Percentiles rank a stretch among this genome's conserved stretches.
phyloP scores from a whole-genome alignment of 1,140 invertebrate genomes.

The Trichonephila inaurata region DNA sequence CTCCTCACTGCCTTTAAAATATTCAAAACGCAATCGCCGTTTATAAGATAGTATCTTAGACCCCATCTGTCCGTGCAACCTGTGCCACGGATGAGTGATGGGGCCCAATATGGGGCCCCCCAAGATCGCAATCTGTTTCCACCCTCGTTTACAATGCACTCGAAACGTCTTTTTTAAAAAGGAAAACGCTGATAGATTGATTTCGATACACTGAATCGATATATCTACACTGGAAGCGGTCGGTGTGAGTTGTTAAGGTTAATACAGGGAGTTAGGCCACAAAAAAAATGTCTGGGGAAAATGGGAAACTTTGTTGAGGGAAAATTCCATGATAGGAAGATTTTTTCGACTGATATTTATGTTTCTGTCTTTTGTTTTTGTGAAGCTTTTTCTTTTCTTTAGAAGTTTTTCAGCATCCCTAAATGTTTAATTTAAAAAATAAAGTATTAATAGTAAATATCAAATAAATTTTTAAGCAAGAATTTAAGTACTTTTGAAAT shows the following conservation, averaged over 20 bases:
- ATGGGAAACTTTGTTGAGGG: too few relatives aligned
- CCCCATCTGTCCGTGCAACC: constrained; percentile 38
- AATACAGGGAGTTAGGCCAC: background rate
- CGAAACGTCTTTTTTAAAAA: background rate
- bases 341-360: too few relatives aligned
- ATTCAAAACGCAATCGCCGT: constrained; percentile 31
- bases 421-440: too few relatives aligned
- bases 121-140: constrained; percentile 33
- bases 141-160: constrained; percentile 45
- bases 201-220: constrained; percentile 28
- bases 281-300: too few relatives aligned
- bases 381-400: too few relatives aligned
- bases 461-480: too few relatives aligned
- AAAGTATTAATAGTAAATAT: too few relatives aligned
- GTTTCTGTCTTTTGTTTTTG: too few relatives aligned
- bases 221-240: background rate
- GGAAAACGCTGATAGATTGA: constrained; percentile 26
- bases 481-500: too few relatives aligned
- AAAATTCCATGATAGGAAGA: too few relatives aligned
- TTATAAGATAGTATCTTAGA: constrained; percentile 23
- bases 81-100: constrained; percentile 45
- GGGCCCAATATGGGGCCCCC: background rate
- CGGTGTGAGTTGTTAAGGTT: constrained; percentile 17
- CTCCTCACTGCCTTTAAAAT: background rate
- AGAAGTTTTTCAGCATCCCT: too few relatives aligned